Conservation (phyloP, 2,797 vertebrate species). For the Chromobotia macracanthus region DNA sequence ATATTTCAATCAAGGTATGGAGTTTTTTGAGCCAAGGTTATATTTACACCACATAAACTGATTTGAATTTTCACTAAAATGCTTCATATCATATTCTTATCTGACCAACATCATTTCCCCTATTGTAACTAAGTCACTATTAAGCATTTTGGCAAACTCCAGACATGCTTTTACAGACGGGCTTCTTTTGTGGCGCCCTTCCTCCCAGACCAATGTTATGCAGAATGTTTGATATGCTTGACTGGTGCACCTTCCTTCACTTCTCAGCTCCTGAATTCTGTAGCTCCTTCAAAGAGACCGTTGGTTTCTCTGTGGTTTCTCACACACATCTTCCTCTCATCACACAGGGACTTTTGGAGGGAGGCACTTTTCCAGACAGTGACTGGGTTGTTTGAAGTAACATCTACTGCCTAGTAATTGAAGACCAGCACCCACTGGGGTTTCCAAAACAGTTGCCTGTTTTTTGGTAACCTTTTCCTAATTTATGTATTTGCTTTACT, state of each 20-base stretch:
- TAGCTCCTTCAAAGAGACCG: constrained; percentile 35
- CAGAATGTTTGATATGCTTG: constrained; percentile 45
- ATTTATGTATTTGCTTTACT: constrained; percentile 30
- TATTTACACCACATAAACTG: constrained; percentile 26
- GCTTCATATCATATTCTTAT: constrained; percentile 25
- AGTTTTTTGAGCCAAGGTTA: constrained; percentile 3
- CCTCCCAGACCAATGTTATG: constrained; percentile 33
- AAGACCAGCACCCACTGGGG: constrained; percentile 22
- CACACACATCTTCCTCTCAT: constrained; percentile 12
- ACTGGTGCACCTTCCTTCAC: constrained; percentile 46
- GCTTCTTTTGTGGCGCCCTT: constrained; percentile 33
- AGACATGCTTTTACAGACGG: constrained; percentile 34
- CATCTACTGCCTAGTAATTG: constrained; percentile 23
- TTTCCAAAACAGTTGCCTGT: constrained; percentile 14
- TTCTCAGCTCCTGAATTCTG: constrained; percentile 42
- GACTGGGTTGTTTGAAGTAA: constrained; percentile 21
- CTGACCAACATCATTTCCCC: constrained; percentile 43
- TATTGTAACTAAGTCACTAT: constrained; percentile 22
- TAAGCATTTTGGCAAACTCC: constrained; percentile 41
- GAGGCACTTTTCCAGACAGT: not conserved
- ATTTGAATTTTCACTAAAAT: not conserved
- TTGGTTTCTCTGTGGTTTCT: constrained; percentile 39
- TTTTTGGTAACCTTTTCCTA: constrained; percentile 24
- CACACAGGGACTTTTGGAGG: not conserved
- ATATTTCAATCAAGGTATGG: constrained; percentile 25